Evolutionary conservation across 2,888 invertebrate genomes (phyloP).

Genomic region (Willowsia nigromaculata): DNA sequence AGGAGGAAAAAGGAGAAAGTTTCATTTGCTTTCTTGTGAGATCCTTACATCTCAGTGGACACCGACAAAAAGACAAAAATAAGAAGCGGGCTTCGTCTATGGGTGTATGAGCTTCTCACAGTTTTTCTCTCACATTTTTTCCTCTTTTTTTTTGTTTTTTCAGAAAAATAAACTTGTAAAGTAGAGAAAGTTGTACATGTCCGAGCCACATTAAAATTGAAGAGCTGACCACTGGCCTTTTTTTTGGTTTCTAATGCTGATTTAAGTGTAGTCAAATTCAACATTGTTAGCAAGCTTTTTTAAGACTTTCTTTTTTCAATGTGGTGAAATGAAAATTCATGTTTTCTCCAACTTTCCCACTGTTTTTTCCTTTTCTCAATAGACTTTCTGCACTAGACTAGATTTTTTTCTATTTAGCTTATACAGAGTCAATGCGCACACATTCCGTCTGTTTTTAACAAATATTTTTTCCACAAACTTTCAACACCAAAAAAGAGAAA

Average conservation of each 20-base stretch:
- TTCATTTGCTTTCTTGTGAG: not conserved
- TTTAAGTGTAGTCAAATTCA: not conserved
- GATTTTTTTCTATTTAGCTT: not conserved
- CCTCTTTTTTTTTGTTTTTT: not conserved
- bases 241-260: not conserved
- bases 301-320: not conserved
- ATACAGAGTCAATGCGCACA: not conserved
- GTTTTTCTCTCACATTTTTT: not conserved
- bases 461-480: not conserved
- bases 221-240: not conserved
- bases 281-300: not conserved
- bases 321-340: conserved; percentile 18
- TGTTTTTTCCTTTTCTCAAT: not conserved
- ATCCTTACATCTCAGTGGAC: not conserved
- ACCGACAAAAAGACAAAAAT: not conserved
- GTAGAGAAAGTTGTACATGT: conserved; percentile 31
- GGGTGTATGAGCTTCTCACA: not conserved
- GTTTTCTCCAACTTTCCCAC: conserved; percentile 12
- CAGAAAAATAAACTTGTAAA: not conserved
- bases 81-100: not conserved
- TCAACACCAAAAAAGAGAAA: not conserved
- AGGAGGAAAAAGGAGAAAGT: no score
- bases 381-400: not conserved
- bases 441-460: not conserved
- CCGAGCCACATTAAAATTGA: conserved; percentile 21